Evolutionary conservation across 2,888 invertebrate genomes (phyloP).

Genomic region (Arctia plantaginis): DNA sequence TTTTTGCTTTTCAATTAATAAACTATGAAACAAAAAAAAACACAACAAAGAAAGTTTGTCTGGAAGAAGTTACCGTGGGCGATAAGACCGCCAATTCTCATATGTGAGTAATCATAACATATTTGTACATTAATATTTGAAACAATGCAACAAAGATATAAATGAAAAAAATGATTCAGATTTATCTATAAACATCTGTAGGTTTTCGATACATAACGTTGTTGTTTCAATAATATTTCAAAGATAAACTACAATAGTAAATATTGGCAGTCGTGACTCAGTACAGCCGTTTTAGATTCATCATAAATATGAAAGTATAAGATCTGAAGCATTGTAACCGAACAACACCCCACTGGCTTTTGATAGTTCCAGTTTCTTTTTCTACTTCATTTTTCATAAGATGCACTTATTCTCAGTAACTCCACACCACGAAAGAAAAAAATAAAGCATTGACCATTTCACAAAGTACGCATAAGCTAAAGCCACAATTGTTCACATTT

Average conservation of each 20-base stretch:
- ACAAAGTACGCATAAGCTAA: slow-evolving; percentile 36
- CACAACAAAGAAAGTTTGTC: background rate
- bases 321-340: slow-evolving; percentile 35
- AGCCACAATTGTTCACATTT: slow-evolving; percentile 43
- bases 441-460: slow-evolving; percentile 18
- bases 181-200: slow-evolving; percentile 2
- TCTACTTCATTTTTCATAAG: slow-evolving; percentile 16
- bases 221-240: slow-evolving; percentile 11
- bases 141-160: background rate
- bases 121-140: background rate
- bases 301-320: slow-evolving; percentile 45
- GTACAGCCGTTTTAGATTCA: slow-evolving; percentile 28
- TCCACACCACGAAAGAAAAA: slow-evolving; percentile 26
- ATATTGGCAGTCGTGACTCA: slow-evolving; percentile 35
- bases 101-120: background rate
- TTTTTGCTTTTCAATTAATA: background rate
- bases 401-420: slow-evolving; percentile 20
- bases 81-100: background rate
- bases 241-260: slow-evolving; percentile 28
- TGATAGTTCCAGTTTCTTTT: slow-evolving; percentile 9
- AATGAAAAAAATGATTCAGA: background rate
- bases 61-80: background rate
- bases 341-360: slow-evolving; percentile 11
- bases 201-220: background rate
- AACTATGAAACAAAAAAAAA: background rate